A percentile compares a stretch with the other conserved stretches of the same genome.
These are phyloP conservation scores for Onychostruthus taczanowskii DNA, from an alignment of 2,113 vertebrate species.

Conservation along the genomic window DNA sequence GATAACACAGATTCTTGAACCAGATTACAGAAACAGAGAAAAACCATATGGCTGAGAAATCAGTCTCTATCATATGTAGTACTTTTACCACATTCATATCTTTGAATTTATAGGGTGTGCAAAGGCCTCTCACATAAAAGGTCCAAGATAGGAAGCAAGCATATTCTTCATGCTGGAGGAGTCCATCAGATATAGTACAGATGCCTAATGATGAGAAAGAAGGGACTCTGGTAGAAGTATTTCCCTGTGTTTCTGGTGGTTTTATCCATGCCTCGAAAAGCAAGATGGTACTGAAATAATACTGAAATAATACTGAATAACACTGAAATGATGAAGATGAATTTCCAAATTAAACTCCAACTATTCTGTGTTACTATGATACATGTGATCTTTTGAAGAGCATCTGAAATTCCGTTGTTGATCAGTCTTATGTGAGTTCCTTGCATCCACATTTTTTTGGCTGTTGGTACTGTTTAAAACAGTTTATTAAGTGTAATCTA, in stretches of 20 bases:
- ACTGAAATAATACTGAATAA: not conserved
- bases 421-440: not conserved
- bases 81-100: constrained; percentile 6
- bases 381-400: not conserved
- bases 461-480: not conserved
- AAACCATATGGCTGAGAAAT: not conserved
- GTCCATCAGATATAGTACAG: not conserved
- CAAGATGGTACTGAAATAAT: not conserved
- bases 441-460: not conserved
- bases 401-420: not conserved
- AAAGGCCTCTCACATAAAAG: not conserved
- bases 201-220: not conserved
- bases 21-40: constrained; percentile 7
- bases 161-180: not conserved
- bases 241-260: not conserved
- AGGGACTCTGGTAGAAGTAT: not conserved
- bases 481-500: constrained; percentile 8
- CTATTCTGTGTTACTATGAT: not conserved
- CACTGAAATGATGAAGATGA: not conserved
- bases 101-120: not conserved
- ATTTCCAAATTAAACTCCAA: not conserved
- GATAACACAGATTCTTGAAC: not conserved
- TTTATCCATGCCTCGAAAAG: not conserved
- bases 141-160: not conserved
- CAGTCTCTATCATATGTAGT: not conserved